Evolutionary conservation across 2,113 vertebrate genomes (phyloP).

Genomic region (Brachyhypopomus occidentalis): DNA sequence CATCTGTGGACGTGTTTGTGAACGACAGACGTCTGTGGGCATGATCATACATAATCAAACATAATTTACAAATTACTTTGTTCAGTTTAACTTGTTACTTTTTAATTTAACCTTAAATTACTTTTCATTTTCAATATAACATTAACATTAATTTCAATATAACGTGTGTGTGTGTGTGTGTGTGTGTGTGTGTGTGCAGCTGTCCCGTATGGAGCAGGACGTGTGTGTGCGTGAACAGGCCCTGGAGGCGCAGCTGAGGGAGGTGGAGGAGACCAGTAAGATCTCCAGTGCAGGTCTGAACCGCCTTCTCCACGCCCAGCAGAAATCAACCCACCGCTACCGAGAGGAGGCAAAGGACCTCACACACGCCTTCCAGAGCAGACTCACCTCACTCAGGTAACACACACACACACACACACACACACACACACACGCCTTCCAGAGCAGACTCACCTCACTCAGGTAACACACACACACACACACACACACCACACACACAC

Average conservation of each 20-base stretch:
- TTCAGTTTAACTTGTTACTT: too few species aligned
- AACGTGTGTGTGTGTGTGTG: slow-evolving; percentile 21
- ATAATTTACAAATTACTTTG: too few species aligned
- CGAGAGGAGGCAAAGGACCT: slow-evolving; percentile 86
- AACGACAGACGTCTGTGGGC: too few species aligned
- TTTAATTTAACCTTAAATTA: too few species aligned
- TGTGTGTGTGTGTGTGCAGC: slow-evolving; percentile 65
- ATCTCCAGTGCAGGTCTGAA: slow-evolving; percentile 80
- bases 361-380: slow-evolving; percentile 77
- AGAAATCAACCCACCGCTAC: slow-evolving; percentile 84
- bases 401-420: slow-evolving; percentile 44
- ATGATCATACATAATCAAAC: too few species aligned
- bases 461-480: slow-evolving; percentile 88
- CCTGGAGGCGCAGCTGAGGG: slow-evolving; percentile 79
- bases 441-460: slow-evolving; percentile 77
- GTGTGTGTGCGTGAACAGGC: slow-evolving; percentile 82
- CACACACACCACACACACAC: too few species aligned
- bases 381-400: slow-evolving; percentile 82
- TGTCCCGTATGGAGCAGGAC: slow-evolving; percentile 87
- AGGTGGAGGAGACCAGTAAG: slow-evolving; percentile 85
- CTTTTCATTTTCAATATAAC: too few species aligned
- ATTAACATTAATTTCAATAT: too few species aligned
- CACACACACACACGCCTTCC: slow-evolving; percentile 70
- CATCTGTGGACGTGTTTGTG: too few species aligned
- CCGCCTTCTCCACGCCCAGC: slow-evolving; percentile 82